A percentile compares a stretch with the other conserved stretches of the same genome.
phyloP scores from a whole-genome alignment of 2,888 invertebrate genomes.

The Spatulosminthurus flaviceps region DNA sequence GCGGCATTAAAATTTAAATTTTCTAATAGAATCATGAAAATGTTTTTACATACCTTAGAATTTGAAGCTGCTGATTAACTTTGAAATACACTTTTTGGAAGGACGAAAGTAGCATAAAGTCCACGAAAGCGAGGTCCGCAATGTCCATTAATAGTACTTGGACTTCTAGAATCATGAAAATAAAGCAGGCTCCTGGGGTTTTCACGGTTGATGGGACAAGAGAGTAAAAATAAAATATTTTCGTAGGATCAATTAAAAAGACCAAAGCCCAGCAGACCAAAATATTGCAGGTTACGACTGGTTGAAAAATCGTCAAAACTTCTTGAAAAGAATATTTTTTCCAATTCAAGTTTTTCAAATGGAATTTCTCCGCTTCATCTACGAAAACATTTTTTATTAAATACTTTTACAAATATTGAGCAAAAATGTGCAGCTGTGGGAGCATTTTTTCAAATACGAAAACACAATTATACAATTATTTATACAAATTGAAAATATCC shows the following conservation, averaged over 20 bases:
- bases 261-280: background rate
- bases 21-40: background rate
- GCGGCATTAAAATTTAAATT: too few species aligned
- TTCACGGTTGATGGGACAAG: background rate
- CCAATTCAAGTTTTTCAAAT: background rate
- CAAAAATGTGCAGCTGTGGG: background rate
- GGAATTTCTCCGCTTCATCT: background rate
- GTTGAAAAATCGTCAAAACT: background rate
- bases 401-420: background rate
- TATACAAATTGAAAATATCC: background rate
- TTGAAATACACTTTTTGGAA: background rate
- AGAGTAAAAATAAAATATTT: conserved; percentile 1
- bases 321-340: background rate
- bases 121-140: background rate
- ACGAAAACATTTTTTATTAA: background rate
- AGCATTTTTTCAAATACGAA: background rate
- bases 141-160: background rate
- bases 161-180: background rate
- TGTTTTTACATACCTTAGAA: background rate
- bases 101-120: background rate
- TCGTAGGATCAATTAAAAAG: background rate
- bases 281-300: background rate
- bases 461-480: background rate
- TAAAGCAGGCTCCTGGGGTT: background rate
- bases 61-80: background rate